Percentiles rank a stretch among this genome's conserved stretches.
phyloP scores from a whole-genome alignment of 2,113 vertebrate species.

The Psilopogon haemacephalus region DNA sequence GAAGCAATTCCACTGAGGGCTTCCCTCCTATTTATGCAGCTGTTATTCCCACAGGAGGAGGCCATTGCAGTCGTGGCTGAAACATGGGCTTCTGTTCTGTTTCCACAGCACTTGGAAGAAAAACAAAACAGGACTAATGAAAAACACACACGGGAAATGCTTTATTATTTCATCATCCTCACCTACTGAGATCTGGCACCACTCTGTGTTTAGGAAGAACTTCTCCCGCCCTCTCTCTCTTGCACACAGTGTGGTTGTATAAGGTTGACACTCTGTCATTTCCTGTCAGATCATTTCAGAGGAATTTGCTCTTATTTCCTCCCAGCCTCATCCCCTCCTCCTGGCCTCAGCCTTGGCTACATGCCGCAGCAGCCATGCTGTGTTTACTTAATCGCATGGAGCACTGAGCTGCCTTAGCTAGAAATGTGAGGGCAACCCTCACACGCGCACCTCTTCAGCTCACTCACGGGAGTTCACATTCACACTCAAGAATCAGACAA shows the following conservation, averaged over 20 bases:
- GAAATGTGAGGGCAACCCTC: background rate
- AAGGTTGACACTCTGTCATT: constrained; percentile 87
- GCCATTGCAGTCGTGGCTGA: constrained; percentile 84
- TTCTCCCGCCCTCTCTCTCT: constrained; percentile 77
- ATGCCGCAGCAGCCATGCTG: constrained; percentile 30
- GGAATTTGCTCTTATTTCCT: constrained; percentile 95
- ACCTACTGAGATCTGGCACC: constrained; percentile 95
- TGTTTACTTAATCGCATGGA: constrained; percentile 82
- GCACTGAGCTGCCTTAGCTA: background rate
- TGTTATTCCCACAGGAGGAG: constrained; percentile 85
- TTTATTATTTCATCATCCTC: constrained; percentile 99
- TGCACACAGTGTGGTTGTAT: constrained; percentile 62
- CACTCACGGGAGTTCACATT: background rate
- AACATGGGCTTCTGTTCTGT: constrained; percentile 92
- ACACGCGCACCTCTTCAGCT: background rate
- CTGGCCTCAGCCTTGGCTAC: constrained; percentile 49
- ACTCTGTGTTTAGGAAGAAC: constrained; percentile 84
- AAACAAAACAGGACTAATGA: constrained; percentile 97
- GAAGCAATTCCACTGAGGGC: constrained; percentile 81
- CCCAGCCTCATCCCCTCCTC: constrained; percentile 72
- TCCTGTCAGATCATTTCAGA: constrained; percentile 92
- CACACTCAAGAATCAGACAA: background rate
- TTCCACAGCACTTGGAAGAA: constrained; percentile 97
- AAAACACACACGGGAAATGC: constrained; percentile 99
- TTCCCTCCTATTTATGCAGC: constrained; percentile 85